These are phyloP conservation scores for Eumacrocentrus americanus DNA, from an alignment of 2,888 invertebrate species.

Conservation along the genomic window DNA sequence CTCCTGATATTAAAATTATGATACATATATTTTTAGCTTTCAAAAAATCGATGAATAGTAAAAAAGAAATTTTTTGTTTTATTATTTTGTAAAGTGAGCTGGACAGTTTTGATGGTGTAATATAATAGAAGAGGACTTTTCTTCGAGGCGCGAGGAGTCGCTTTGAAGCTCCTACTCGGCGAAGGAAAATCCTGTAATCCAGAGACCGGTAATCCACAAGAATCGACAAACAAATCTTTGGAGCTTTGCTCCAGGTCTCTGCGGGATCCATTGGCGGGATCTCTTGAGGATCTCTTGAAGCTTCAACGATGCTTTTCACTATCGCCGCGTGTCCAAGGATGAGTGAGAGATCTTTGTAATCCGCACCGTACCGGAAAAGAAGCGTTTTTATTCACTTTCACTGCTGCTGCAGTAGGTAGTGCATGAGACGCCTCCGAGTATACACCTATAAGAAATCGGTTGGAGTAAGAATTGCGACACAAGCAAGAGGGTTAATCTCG, in stretches of 20 bases:
- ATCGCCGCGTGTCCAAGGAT: background rate
- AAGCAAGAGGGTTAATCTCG: conserved; percentile 29
- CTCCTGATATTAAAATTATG: too few relatives aligned
- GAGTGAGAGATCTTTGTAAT: conserved; percentile 25
- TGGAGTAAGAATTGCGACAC: conserved; percentile 25
- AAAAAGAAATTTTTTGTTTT: too few relatives aligned
- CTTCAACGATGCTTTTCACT: conserved; percentile 14
- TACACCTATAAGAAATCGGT: conserved; percentile 24
- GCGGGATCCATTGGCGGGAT: conserved; percentile 7
- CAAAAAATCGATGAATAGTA: too few relatives aligned
- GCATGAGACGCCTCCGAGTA: background rate
- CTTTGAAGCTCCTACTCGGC: background rate
- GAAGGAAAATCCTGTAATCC: conserved; percentile 38
- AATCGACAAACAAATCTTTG: conserved; percentile 40
- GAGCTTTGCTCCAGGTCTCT: background rate
- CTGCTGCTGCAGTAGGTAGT: too few relatives aligned
- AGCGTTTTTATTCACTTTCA: background rate
- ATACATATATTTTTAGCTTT: too few relatives aligned
- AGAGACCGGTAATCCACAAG: conserved; percentile 36
- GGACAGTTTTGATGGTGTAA: background rate
- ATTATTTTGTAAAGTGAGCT: too few relatives aligned
- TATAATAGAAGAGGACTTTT: background rate
- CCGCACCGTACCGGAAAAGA: too few relatives aligned
- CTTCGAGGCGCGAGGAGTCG: background rate
- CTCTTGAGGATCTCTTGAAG: conserved; percentile 1